Evolutionary conservation across 2,797 vertebrate genomes (phyloP), one percentile per base, ranked within the genome.

Genomic region (Rhinichthys osculus): DNA sequence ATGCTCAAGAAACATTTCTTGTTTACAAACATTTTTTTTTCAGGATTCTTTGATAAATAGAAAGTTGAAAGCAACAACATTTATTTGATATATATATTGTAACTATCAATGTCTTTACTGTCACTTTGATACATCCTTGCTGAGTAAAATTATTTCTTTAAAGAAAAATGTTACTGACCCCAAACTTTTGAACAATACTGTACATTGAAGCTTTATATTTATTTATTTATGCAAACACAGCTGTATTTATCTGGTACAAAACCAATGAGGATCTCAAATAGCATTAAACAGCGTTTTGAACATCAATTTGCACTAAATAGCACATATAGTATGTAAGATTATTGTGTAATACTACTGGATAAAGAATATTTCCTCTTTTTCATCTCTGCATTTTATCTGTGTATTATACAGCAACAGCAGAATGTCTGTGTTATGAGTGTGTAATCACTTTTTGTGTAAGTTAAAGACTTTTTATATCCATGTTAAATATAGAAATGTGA

Each of bases 401-500:
- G 7, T 40, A 71, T 59, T 40, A 78, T 27, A 59, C 52, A 78
- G 33, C 21, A 40, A 59, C 21, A 38, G 33, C 52, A 59, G 52
- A 59, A 40, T 9, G 21, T 40, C 27, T 52, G 13, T 59, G 59
- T 78, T 59, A 78, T 40, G 8, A 27, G 23, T 42, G 35, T 78
- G 13, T 17, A 78, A 78, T 42, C 2, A 62, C 6, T 9, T 27
- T 74, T 78, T 40, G 3, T 4, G 3, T 59, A 35, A 57, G 52
- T 59, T 78, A 9, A 76, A 23, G 7, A 78, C 27, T 23, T 76
- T 27, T 73, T 30, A 73, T 54, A 52, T 35, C 17, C 5, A 38
- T 54, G 30, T 76, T 54, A 54, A 76, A 76, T 54, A 54, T 35
- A 76, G 30, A 76, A 50, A 76, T 54, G 19, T 19, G 35, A 76